A percentile compares a stretch with the other conserved stretches of the same genome.
Evolutionary conservation across 1,140 invertebrate species (phyloP).

Genomic region (Cephus cinctus): DNA sequence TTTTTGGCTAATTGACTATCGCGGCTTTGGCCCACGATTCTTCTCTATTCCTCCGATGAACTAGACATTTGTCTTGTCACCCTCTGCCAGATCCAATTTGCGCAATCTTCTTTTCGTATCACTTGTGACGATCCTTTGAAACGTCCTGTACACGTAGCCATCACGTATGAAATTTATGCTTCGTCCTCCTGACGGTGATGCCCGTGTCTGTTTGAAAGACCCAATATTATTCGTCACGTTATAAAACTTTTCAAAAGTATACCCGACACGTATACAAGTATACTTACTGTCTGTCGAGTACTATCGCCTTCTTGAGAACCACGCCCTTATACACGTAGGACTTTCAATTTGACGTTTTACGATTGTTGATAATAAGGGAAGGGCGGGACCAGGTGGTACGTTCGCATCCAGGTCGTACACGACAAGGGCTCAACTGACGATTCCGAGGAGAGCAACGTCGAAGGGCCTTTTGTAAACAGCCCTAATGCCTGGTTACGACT

Average conservation of each 20-base stretch:
- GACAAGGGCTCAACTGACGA: constrained; percentile 26
- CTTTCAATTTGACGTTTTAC: constrained; percentile 57
- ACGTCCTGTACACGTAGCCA: too few relatives aligned
- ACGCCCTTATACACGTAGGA: too few relatives aligned
- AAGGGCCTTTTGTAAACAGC: constrained; percentile 53
- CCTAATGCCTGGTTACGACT: constrained; percentile 55
- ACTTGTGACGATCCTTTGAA: too few relatives aligned
- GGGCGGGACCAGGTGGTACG: constrained; percentile 44
- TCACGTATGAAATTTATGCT: too few relatives aligned
- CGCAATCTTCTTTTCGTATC: too few relatives aligned
- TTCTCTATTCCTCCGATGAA: constrained; percentile 23
- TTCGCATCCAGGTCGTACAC: constrained; percentile 27
- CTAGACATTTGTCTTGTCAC: constrained; percentile 40
- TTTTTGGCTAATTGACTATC: constrained; percentile 53
- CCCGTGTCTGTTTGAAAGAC: too few relatives aligned
- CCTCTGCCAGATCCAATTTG: constrained; percentile 32
- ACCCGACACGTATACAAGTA: too few relatives aligned
- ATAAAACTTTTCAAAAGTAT: too few relatives aligned
- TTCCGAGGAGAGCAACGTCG: constrained; percentile 30
- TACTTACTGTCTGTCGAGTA: too few relatives aligned
- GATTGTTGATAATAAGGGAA: constrained; percentile 56
- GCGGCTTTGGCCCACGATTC: constrained; percentile 22
- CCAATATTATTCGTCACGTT: too few relatives aligned
- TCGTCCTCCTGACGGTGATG: too few relatives aligned
- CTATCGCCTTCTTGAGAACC: too few relatives aligned